A percentile compares a stretch with the other conserved stretches of the same genome.
Evolutionary conservation across 1,140 invertebrate genomes (phyloP).

Genomic region (Lamellibrachia luymesi): DNA sequence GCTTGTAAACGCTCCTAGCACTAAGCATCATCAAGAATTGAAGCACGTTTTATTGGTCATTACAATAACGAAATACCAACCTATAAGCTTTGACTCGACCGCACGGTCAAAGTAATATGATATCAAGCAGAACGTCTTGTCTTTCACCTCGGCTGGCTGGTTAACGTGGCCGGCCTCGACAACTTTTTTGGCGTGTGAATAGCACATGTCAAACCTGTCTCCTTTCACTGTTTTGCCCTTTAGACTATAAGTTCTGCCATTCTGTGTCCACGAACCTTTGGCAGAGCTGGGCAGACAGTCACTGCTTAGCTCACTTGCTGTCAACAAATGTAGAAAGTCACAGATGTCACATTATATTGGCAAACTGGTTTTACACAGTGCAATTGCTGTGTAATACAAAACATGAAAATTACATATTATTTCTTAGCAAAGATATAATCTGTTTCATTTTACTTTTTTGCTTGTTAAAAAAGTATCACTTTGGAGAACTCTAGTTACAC

Average conservation of each 20-base stretch:
- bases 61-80: slow-evolving; percentile 43
- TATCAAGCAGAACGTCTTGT: slow-evolving; percentile 72
- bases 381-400: neutral
- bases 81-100: slow-evolving; percentile 75
- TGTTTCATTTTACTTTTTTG: too few relatives aligned
- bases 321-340: neutral
- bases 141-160: slow-evolving; percentile 56
- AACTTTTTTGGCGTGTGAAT: slow-evolving; percentile 4
- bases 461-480: too few relatives aligned
- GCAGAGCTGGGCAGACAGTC: neutral
- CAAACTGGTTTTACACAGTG: neutral
- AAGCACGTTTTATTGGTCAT: neutral
- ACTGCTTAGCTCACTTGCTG: neutral
- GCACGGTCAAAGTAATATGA: slow-evolving; percentile 93
- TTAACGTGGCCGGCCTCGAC: slow-evolving; percentile 27
- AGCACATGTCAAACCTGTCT: slow-evolving; percentile 11
- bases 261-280: slow-evolving; percentile 13
- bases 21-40: neutral
- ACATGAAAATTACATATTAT: too few relatives aligned
- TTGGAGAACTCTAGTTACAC: too few relatives aligned
- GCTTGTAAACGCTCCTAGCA: neutral
- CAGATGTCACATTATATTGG: neutral
- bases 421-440: too few relatives aligned
- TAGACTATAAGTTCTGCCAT: neutral
- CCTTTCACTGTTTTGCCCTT: neutral